Evolutionary conservation across 2,888 invertebrate species (phyloP).

Genomic region (Leptopilina drosophilae): DNA sequence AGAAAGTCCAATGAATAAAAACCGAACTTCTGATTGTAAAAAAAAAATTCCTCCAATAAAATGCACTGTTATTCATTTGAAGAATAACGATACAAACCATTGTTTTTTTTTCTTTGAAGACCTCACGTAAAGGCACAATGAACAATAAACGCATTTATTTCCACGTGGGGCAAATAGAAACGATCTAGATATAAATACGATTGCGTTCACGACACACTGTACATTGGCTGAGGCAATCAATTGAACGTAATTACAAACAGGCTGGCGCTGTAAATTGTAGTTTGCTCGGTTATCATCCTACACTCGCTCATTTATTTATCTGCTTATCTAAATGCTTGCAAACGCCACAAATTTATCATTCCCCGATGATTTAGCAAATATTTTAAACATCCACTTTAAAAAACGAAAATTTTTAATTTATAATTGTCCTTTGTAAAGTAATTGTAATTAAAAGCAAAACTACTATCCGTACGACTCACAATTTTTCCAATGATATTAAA

Average conservation of each 20-base stretch:
- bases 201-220: slow-evolving; percentile 7
- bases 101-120: too few species aligned
- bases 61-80: too few species aligned
- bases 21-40: too few species aligned
- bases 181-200: slow-evolving; percentile 35
- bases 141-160: slow-evolving; percentile 29
- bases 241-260: slow-evolving; percentile 34
- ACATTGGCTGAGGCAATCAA: slow-evolving; percentile 28
- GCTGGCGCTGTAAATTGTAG: slow-evolving; percentile 28
- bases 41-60: too few species aligned
- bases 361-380: neutral
- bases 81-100: too few species aligned
- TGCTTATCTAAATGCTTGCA: slow-evolving; percentile 17
- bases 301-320: slow-evolving; percentile 5
- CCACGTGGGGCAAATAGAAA: slow-evolving; percentile 8
- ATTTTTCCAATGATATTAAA: too few species aligned
- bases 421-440: too few species aligned
- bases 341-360: slow-evolving; percentile 6
- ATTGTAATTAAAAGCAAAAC: too few species aligned
- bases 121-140: neutral
- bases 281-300: slow-evolving; percentile 17
- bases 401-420: too few species aligned
- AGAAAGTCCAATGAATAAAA: too few species aligned
- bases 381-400: neutral
- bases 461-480: too few species aligned